Conservation (phyloP, 2,797 vertebrate species). For the Erpetoichthys calabaricus region DNA sequence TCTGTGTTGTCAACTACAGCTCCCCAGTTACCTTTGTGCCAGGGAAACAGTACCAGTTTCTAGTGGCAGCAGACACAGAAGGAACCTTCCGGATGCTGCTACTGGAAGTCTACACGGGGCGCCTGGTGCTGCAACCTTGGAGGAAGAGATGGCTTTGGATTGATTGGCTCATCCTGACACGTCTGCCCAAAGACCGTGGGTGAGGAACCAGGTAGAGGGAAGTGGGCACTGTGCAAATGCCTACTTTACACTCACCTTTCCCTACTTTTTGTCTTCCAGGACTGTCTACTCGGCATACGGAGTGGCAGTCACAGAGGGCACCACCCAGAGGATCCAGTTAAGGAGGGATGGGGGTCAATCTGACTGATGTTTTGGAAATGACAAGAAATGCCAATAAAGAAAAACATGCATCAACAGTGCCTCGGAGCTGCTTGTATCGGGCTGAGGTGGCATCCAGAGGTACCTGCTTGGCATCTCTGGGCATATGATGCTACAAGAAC, state of each 20-base stretch:
- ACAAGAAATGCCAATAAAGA: no score
- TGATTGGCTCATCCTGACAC: constrained; percentile 8
- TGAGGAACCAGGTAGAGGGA: not conserved
- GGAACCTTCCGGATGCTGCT: constrained; percentile 3
- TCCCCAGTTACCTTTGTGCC: constrained; percentile 4
- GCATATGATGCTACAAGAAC: no score
- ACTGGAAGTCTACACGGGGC: constrained; percentile 11
- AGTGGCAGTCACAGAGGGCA: constrained; percentile 11
- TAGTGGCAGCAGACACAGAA: constrained; percentile 9
- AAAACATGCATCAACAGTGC: no score
- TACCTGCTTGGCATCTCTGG: no score
- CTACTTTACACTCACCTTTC: not conserved
- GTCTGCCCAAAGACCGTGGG: constrained; percentile 9
- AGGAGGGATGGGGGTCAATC: not conserved
- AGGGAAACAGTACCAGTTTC: constrained; percentile 8
- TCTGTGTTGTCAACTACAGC: constrained; percentile 4
- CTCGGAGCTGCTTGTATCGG: no score
- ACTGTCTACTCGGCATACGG: constrained; percentile 7
- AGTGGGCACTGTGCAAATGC: not conserved
- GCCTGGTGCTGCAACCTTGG: constrained; percentile 14
- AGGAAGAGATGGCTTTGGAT: constrained; percentile 13
- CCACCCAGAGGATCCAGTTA: constrained; percentile 4
- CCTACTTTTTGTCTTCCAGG: constrained; percentile 5
- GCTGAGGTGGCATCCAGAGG: no score
- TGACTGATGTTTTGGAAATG: no score